These are phyloP conservation scores for Bombus confusus DNA, from an alignment of 1,140 invertebrate species.

Conservation along the genomic window DNA sequence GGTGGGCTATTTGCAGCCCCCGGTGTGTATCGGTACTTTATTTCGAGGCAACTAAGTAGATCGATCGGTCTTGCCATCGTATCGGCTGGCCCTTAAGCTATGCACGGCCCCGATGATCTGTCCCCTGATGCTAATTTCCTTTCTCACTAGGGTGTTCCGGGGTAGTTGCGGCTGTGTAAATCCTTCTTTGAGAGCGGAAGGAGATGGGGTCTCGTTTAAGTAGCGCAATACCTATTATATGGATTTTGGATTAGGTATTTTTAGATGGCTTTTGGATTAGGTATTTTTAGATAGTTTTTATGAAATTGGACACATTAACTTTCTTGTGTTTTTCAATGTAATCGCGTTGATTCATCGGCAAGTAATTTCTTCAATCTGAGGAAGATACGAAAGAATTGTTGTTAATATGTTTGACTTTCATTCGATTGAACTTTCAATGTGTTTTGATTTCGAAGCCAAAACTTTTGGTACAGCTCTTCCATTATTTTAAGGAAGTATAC, in stretches of 20 bases:
- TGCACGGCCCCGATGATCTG: not conserved
- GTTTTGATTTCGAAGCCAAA: not conserved
- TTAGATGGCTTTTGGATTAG: not conserved
- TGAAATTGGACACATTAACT: too few species aligned
- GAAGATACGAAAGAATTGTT: too few species aligned
- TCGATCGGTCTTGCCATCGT: conserved; percentile 28
- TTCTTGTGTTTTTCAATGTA: too few species aligned
- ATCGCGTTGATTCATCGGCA: too few species aligned
- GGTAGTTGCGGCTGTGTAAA: not conserved
- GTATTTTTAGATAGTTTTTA: not conserved
- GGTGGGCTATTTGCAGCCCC: conserved; percentile 50
- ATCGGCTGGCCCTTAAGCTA: not conserved
- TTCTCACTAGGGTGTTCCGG: not conserved
- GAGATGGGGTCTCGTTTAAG: not conserved
- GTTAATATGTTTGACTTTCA: too few species aligned
- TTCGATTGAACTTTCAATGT: not conserved
- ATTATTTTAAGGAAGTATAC: not conserved
- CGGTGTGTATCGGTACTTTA: conserved; percentile 42
- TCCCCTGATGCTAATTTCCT: conserved; percentile 26
- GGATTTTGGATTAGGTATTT: not conserved
- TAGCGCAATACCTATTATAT: not conserved
- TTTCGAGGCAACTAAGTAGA: conserved; percentile 27
- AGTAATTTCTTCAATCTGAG: too few species aligned
- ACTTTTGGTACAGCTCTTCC: not conserved
- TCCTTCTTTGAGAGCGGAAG: not conserved